Percentiles rank a stretch among this genome's conserved stretches.
Evolutionary conservation across 2,888 invertebrate genomes (phyloP).

Genomic region (Ormyrus labotus): DNA sequence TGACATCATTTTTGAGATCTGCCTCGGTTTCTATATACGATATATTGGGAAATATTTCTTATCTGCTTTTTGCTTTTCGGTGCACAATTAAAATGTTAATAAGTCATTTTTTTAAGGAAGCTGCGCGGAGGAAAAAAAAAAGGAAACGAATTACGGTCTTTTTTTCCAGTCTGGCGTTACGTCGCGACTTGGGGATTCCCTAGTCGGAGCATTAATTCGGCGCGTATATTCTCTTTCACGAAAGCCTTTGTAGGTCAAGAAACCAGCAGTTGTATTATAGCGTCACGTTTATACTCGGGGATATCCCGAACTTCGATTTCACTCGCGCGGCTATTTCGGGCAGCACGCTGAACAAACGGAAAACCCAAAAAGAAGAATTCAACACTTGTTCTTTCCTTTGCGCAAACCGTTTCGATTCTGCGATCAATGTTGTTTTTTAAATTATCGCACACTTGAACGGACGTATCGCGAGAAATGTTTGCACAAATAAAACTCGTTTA

Average conservation of each 20-base stretch:
- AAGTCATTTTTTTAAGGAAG: too few relatives aligned
- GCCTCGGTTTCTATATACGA: too few relatives aligned
- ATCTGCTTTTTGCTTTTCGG: too few relatives aligned
- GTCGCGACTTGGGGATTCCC: neutral
- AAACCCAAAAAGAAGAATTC: slow-evolving; percentile 48
- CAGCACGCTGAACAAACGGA: slow-evolving; percentile 39
- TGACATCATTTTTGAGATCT: too few relatives aligned
- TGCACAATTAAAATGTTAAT: too few relatives aligned
- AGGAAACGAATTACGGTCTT: too few relatives aligned
- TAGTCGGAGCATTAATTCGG: slow-evolving; percentile 33
- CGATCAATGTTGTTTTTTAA: neutral
- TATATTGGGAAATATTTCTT: too few relatives aligned
- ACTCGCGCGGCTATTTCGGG: slow-evolving; percentile 37
- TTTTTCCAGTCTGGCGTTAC: too few relatives aligned
- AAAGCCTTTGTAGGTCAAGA: slow-evolving; percentile 52
- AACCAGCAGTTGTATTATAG: slow-evolving; percentile 7
- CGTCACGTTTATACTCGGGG: slow-evolving; percentile 41
- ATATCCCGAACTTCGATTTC: slow-evolving; percentile 52
- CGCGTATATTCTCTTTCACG: slow-evolving; percentile 27
- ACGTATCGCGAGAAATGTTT: neutral
- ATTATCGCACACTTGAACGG: slow-evolving; percentile 1
- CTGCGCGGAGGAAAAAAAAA: too few relatives aligned
- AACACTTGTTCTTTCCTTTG: slow-evolving; percentile 10
- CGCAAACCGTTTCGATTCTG: neutral
- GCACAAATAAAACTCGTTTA: neutral